These are phyloP conservation scores for Coracias cyanogaster DNA, from an alignment of 2,797 vertebrate species.

Conservation along the genomic window DNA sequence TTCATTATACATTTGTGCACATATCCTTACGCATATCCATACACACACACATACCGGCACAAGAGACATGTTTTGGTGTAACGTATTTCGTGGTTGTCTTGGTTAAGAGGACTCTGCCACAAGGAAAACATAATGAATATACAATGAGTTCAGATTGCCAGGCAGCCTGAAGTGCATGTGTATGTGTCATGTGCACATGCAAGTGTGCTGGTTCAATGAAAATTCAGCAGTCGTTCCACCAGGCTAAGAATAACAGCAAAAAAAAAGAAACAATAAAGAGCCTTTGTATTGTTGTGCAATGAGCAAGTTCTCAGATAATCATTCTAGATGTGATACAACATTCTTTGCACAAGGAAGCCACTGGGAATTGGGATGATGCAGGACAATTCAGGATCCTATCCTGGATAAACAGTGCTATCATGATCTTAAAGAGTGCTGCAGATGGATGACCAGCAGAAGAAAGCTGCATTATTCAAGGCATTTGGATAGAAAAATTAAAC, in stretches of 20 bases:
- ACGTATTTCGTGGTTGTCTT: background rate
- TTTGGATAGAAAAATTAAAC: constrained; percentile 70
- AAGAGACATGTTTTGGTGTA: background rate
- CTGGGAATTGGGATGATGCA: background rate
- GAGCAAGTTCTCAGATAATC: constrained; percentile 68
- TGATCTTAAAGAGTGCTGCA: constrained; percentile 29
- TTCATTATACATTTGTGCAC: rapidly evolving
- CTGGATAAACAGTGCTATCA: constrained; percentile 22
- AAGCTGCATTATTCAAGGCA: constrained; percentile 27
- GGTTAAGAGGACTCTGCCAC: background rate
- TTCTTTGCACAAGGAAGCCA: background rate
- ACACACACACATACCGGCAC: rapidly evolving
- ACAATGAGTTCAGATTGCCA: background rate
- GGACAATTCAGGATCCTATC: background rate
- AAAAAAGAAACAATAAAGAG: constrained; percentile 35
- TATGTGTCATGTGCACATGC: background rate
- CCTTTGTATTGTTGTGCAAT: constrained; percentile 21
- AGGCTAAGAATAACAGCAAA: background rate
- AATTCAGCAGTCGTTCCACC: constrained; percentile 65
- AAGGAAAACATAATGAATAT: constrained; percentile 8
- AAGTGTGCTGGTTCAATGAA: constrained; percentile 13
- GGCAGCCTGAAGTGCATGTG: background rate
- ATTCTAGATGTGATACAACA: background rate
- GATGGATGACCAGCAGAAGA: constrained; percentile 9
- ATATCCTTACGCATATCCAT: background rate